phyloP scores from a whole-genome alignment of 2,797 vertebrate genomes.

The Amphiprion clarkii region DNA sequence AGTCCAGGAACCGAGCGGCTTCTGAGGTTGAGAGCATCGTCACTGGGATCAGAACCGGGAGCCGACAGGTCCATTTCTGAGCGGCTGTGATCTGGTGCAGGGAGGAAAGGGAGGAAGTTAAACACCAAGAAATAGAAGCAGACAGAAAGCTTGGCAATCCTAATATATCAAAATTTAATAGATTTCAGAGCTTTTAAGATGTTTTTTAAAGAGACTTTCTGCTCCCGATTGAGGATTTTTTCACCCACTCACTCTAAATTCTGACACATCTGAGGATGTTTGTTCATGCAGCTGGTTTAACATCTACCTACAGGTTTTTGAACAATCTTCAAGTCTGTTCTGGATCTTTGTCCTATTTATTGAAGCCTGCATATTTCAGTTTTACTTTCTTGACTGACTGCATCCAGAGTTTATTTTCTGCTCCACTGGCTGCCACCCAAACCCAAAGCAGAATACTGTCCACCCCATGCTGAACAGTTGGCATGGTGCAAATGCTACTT shows the following conservation, averaged over 20 bases:
- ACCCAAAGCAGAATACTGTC: too few species aligned
- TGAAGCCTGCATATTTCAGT: too few species aligned
- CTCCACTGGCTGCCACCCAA: too few species aligned
- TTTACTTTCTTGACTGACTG: too few species aligned
- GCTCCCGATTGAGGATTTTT: not conserved
- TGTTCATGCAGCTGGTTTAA: too few species aligned
- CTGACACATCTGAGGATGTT: not conserved
- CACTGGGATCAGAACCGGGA: conserved; percentile 86
- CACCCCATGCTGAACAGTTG: too few species aligned
- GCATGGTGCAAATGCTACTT: too few species aligned
- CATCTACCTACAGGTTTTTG: too few species aligned
- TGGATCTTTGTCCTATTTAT: not conserved
- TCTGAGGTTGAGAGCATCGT: conserved; percentile 87
- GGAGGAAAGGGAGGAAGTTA: not conserved
- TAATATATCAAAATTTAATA: too few species aligned
- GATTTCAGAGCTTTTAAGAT: not conserved
- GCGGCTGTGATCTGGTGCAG: conserved; percentile 87
- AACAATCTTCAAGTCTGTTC: not conserved
- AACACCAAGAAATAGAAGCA: conserved; percentile 2
- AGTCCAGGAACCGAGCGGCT: conserved; percentile 93
- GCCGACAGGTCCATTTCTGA: conserved; percentile 93
- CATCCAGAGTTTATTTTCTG: too few species aligned
- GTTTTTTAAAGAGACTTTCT: not conserved
- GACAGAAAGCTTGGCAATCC: too few species aligned
- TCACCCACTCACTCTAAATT: not conserved